Evolutionary conservation across 1,140 invertebrate species (phyloP).

Genomic region (Steinernema feltiae): DNA sequence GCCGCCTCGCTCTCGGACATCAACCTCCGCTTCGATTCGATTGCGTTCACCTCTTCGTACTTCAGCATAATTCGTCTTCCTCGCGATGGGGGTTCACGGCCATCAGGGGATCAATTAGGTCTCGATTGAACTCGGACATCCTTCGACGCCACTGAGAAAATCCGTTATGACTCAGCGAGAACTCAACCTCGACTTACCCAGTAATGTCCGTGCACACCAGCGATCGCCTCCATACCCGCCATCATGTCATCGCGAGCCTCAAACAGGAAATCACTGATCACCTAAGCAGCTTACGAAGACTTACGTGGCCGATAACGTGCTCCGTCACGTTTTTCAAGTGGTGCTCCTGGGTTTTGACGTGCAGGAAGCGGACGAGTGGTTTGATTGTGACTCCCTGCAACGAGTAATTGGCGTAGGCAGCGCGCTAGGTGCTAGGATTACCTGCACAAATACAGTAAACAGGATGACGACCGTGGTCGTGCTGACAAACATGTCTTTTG

Average conservation of each 20-base stretch:
- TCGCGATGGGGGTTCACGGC: conserved; percentile 19
- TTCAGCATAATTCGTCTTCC: conserved; percentile 24
- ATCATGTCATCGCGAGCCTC: conserved; percentile 34
- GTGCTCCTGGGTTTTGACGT: conserved; percentile 43
- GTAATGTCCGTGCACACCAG: conserved; percentile 41
- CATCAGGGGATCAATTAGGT: conserved; percentile 20
- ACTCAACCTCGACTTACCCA: conserved; percentile 26
- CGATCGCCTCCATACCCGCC: conserved; percentile 46
- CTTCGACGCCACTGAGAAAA: conserved; percentile 33
- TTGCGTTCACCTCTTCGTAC: conserved; percentile 16
- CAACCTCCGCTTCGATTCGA: not conserved
- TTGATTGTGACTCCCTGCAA: conserved; percentile 41
- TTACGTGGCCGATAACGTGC: conserved; percentile 45
- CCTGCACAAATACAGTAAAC: conserved; percentile 89
- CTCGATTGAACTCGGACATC: conserved; percentile 26
- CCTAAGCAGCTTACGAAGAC: conserved; percentile 19
- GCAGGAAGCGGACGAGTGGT: conserved; percentile 25
- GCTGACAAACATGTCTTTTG: conserved; percentile 79
- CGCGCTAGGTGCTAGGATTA: conserved; percentile 21
- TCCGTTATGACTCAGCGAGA: conserved; percentile 18
- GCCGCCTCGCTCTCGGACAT: not conserved
- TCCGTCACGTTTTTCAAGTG: conserved; percentile 44
- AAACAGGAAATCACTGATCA: not conserved
- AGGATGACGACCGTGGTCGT: conserved; percentile 95
- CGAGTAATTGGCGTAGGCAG: not conserved